These are phyloP conservation scores for Melanaphis sacchari DNA, from an alignment of 1,140 invertebrate genomes.

Conservation along the genomic window DNA sequence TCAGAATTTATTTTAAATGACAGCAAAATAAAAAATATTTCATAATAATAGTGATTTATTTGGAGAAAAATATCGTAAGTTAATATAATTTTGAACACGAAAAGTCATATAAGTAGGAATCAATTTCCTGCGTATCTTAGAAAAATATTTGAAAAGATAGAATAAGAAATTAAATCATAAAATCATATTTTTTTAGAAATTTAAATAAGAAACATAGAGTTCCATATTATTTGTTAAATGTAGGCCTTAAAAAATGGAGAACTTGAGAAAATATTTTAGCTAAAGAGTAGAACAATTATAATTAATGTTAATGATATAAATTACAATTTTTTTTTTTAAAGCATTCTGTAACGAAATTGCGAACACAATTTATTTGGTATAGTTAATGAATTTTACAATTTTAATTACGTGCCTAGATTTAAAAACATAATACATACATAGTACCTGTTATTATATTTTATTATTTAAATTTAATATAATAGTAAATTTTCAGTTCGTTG, in stretches of 20 bases:
- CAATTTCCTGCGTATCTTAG: neutral
- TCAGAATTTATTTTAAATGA: neutral
- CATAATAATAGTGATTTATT: neutral
- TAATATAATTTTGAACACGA: neutral
- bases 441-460: no score
- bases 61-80: neutral
- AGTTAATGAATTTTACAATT: no score
- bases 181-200: no score
- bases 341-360: no score
- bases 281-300: neutral
- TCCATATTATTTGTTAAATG: neutral
- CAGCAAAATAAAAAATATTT: neutral
- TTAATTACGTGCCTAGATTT: no score
- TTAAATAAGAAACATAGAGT: neutral
- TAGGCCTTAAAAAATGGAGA: neutral
- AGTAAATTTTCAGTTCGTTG: no score
- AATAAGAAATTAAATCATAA: neutral
- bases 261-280: neutral
- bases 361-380: no score
- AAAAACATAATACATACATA: no score
- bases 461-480: no score
- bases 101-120: neutral
- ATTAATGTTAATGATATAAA: neutral
- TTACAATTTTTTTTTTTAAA: no score
- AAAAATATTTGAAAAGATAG: neutral